phyloP scores from a whole-genome alignment of 1,140 invertebrate genomes.

The Calliphora vicina region DNA sequence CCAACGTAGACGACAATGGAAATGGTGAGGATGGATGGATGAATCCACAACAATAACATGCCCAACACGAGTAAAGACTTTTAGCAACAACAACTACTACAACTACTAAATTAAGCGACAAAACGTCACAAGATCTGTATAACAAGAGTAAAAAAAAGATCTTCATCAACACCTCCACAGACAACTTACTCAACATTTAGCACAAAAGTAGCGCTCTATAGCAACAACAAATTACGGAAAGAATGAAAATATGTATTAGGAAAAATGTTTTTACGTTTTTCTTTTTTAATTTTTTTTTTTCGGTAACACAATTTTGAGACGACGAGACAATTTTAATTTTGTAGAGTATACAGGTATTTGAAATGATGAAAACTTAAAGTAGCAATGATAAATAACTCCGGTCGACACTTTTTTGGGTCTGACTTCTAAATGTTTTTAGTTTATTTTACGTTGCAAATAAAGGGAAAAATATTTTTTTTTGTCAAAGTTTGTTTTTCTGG shows the following conservation, averaged over 20 bases:
- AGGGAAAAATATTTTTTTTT: too few relatives aligned
- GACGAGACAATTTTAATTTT: neutral
- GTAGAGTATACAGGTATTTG: neutral
- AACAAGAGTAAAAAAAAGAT: conserved; percentile 19
- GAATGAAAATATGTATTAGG: neutral
- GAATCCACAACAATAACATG: neutral
- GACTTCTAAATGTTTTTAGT: too few relatives aligned
- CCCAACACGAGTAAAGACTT: neutral
- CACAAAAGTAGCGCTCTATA: too few relatives aligned
- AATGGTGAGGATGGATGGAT: neutral
- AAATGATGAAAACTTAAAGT: neutral
- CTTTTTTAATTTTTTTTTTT: neutral
- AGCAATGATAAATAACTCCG: too few relatives aligned
- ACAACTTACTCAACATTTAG: conserved; percentile 13
- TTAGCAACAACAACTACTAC: neutral
- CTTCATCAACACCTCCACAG: conserved; percentile 31
- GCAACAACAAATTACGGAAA: neutral
- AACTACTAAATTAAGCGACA: neutral
- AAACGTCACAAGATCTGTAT: conserved; percentile 18
- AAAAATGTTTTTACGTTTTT: neutral
- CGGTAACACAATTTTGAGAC: neutral
- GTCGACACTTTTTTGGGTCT: too few relatives aligned
- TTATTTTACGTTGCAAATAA: too few relatives aligned
- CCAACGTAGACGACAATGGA: neutral
- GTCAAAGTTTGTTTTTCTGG: too few relatives aligned